Evolutionary conservation across 1,140 invertebrate genomes (phyloP), one percentile per base, ranked within the genome.

Genomic region (Drosophila bocki): DNA sequence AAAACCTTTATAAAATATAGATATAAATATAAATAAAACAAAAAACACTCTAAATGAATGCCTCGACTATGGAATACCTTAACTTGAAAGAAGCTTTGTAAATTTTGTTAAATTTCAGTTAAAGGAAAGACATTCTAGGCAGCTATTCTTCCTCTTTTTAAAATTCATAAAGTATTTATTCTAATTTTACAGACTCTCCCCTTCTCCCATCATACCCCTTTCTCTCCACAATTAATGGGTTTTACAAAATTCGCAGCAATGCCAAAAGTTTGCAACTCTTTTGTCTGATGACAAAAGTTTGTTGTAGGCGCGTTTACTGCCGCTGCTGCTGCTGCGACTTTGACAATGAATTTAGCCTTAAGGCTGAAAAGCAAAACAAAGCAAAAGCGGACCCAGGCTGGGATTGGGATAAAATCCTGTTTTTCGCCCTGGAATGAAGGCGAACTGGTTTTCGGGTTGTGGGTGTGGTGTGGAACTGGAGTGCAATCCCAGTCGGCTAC

Each of bases 341-440:
- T 90, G 85, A 91, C 85, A 90, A 90, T 90, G 85, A 90, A 90
- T 86, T 90, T 82, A 48, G 81, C 85, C 78, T 85, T 85, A 90
- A 88, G 85, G 81, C 84, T 56, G 53, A 47, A 71, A 76, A 45
- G 58, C 56, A 63, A 68, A 59, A 68, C 59, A 64, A 80, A 65
- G 63, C 69, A 72, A 78, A 75, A 9, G 3, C 48, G n/a, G 35
- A 33, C 61, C 42, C 62, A 32, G 39, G 32, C 39, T 35, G 67
- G 35, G 22, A 22, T 22, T 22, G 22, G 65, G 65, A 71, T 15
- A 72, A 50, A 90, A 87, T 84, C 85, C 84, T 90, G 84, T 88
- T 88, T 88, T 75, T 87, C 45, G 29, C 11, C 41, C 63, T 53
- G 84, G 80, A 87, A 87, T 78, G 76, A 78, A 48, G 70, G 61